phyloP scores from a whole-genome alignment of 1,140 invertebrate genomes.

The Portunus trituberculatus region DNA sequence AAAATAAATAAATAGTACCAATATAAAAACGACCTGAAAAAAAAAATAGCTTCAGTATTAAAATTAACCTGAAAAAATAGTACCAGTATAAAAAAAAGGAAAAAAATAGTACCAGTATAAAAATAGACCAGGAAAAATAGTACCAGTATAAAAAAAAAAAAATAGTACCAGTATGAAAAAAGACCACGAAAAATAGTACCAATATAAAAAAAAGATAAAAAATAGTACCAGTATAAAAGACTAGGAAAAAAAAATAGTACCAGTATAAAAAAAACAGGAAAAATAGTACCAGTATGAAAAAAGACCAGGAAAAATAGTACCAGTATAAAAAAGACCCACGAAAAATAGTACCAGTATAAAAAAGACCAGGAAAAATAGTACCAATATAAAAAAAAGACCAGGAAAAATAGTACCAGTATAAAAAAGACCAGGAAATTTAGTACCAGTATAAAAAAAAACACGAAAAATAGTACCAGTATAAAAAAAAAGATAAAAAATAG shows the following conservation, averaged over 20 bases:
- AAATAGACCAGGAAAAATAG: too few species aligned
- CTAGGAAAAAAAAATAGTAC: neutral
- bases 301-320: too few species aligned
- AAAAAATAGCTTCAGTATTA: too few species aligned
- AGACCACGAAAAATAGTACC: neutral
- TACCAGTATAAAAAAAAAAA: neutral
- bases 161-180: neutral
- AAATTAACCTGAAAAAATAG: neutral
- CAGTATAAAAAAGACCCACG: too few species aligned
- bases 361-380: neutral
- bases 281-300: neutral
- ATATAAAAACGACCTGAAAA: too few species aligned
- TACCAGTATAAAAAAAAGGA: neutral
- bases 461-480: neutral
- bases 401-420: too few species aligned
- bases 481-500: neutral
- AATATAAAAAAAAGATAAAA: neutral
- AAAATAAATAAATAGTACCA: too few species aligned
- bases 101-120: too few species aligned
- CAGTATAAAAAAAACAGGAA: neutral
- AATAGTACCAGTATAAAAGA: too few species aligned
- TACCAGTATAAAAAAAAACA: too few species aligned
- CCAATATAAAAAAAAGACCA: neutral
- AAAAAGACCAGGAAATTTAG: too few species aligned
- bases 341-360: neutral